A percentile compares a stretch with the other conserved stretches of the same genome.
Conservation (phyloP, 2,113 vertebrate species). For the Podocnemis expansa region DNA sequence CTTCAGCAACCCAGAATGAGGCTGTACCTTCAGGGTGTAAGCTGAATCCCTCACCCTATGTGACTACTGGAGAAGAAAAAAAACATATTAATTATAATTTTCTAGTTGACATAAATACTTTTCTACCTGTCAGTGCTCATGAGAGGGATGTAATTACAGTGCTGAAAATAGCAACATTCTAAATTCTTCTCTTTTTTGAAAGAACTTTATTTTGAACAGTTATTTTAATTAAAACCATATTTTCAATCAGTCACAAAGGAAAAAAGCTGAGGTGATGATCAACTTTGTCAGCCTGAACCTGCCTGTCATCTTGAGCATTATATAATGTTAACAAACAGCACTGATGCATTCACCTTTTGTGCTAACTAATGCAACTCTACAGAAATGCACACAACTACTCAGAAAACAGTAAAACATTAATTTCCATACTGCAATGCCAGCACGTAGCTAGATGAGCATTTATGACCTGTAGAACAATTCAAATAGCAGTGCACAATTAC, state of each 20-base stretch:
- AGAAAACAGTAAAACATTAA: not conserved
- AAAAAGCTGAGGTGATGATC: not conserved
- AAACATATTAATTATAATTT: conserved; percentile 20
- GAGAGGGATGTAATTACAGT: conserved; percentile 16
- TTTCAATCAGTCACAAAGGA: not conserved
- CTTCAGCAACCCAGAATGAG: not conserved
- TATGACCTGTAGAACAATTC: not conserved
- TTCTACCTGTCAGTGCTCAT: conserved; percentile 3
- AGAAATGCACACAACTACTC: conserved; percentile 14
- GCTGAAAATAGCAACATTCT: conserved; percentile 29
- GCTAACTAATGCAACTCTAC: not conserved
- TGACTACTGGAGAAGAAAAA: conserved; percentile 9
- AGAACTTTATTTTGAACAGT: not conserved
- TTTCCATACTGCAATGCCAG: not conserved
- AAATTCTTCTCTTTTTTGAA: conserved; percentile 23
- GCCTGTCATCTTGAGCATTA: not conserved
- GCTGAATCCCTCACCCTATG: not conserved
- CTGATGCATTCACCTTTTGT: conserved; percentile 30
- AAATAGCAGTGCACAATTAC: not conserved
- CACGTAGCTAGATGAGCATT: not conserved
- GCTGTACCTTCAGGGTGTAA: not conserved
- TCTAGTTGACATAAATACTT: not conserved
- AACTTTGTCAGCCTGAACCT: not conserved
- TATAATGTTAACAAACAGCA: conserved; percentile 4
- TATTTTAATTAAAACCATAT: conserved; percentile 34